Base-by-base conservation (phyloP, 2,888 invertebrate genomes). In the Bursaphelenchus okinawaensis region DNA sequence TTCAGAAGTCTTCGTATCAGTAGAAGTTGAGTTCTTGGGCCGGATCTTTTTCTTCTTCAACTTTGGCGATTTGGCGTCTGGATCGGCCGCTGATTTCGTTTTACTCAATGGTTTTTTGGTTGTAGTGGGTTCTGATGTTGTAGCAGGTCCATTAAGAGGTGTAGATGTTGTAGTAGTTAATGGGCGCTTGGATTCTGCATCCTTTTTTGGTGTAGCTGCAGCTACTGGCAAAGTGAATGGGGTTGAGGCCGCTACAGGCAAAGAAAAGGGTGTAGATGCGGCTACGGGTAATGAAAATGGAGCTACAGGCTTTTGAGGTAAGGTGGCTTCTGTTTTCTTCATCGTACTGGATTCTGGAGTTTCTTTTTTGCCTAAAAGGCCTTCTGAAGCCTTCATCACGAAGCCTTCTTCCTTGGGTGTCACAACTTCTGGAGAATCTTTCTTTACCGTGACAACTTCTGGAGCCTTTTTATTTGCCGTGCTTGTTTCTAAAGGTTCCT, bases 171-270 rank as follows among this genome's bases (percentile, higher is more conserved):
- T 16, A 1, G 58, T 16, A 12, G 58, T 16, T 23, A 27, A 22
- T 57, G 52, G 23, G 16, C n/a, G 3, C n/a, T 40, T 40, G 40
- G 40, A 3, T 6, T 40, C 40, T 12, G n/a, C n/a, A 16, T 40
- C n/a, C 4, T 16, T 3, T 20, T 4, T 1, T 16, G 65, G 66
- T 20, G 51, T 58, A 3, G 51, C 66, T 29, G 68, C 28, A 16
- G 66, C 66, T 0, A 68, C 65, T 8, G 66, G 65, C n/a, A 64
- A 28, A 29, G 51, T 19, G 7, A 59, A 59, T 6, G 60, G 60
- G 19, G 50, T 12, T 16, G 19, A 31, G 3, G 29, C 40, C 40
- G 40, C 40, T 6, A 40, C 40, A 16, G 40, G 40, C n/a, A 40
- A 40, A 40, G 40, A 40, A 40, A 40, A 40, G 12, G 40, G 40